phyloP scores from a whole-genome alignment of 2,113 vertebrate genomes.

The Tauraco erythrolophus region DNA sequence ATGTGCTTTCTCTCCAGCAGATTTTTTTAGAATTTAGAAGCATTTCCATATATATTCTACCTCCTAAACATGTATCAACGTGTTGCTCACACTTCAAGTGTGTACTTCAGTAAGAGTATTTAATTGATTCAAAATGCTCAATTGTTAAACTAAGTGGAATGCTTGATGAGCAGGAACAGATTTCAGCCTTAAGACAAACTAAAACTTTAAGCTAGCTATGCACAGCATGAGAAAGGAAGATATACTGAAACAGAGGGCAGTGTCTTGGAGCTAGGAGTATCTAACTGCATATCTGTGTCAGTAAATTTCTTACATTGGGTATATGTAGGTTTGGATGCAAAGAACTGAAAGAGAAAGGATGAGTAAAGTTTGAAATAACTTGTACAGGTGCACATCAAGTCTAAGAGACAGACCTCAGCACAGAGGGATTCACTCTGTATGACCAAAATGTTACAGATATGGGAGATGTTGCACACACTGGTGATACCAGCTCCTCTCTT shows the following conservation, averaged over 20 bases:
- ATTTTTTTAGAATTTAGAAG: neutral
- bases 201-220: neutral
- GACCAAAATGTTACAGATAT: neutral
- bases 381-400: neutral
- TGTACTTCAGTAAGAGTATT: neutral
- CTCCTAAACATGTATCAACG: fast-evolving
- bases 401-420: neutral
- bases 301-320: neutral
- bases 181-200: neutral
- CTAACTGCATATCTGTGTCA: neutral
- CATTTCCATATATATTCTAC: neutral
- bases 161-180: neutral
- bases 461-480: neutral
- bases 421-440: neutral
- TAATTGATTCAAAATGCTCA: neutral
- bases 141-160: neutral
- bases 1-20: neutral
- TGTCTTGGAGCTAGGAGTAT: neutral
- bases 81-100: neutral
- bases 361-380: neutral
- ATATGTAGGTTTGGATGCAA: neutral
- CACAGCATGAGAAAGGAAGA: neutral
- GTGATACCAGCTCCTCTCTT: neutral
- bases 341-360: neutral
- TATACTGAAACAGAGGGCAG: neutral